phyloP scores from a whole-genome alignment of 2,888 invertebrate species.

The Tachina fera region DNA sequence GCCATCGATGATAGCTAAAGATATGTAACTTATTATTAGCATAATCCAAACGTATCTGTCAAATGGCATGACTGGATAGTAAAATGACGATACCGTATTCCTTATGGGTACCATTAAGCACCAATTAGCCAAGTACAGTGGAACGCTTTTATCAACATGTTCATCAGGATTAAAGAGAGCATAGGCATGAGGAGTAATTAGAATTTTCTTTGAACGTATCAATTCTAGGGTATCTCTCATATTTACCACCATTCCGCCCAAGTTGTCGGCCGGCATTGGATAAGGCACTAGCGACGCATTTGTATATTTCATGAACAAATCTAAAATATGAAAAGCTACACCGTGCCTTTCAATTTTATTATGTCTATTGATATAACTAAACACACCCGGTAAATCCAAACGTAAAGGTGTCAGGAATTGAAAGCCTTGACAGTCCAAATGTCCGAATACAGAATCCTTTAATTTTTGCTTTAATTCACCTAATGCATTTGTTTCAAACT shows the following conservation, averaged over 20 bases:
- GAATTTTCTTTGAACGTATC: constrained; percentile 72
- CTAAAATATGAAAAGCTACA: constrained; percentile 35
- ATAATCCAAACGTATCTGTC: constrained; percentile 44
- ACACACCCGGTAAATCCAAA: constrained; percentile 76
- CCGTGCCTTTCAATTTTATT: neutral
- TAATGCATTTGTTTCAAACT: constrained; percentile 33
- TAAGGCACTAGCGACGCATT: constrained; percentile 74
- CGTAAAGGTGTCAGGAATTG: constrained; percentile 73
- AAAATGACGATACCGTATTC: constrained; percentile 75
- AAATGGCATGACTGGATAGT: constrained; percentile 77
- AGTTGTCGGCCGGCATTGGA: constrained; percentile 35
- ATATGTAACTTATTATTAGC: neutral
- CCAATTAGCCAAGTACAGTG: constrained; percentile 77
- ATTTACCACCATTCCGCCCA: constrained; percentile 73
- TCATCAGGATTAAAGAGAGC: constrained; percentile 75
- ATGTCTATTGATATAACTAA: constrained; percentile 65
- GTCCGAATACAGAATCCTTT: neutral
- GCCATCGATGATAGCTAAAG: constrained; percentile 1
- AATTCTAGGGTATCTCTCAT: constrained; percentile 76
- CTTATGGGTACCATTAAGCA: constrained; percentile 77
- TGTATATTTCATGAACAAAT: constrained; percentile 39
- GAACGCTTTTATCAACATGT: constrained; percentile 76
- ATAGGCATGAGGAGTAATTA: constrained; percentile 77
- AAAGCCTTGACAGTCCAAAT: constrained; percentile 1
- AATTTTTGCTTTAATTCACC: neutral